A percentile compares a stretch with the other conserved stretches of the same genome.
Conservation (phyloP, 2,888 invertebrate genomes). For the Apamea sordens region DNA sequence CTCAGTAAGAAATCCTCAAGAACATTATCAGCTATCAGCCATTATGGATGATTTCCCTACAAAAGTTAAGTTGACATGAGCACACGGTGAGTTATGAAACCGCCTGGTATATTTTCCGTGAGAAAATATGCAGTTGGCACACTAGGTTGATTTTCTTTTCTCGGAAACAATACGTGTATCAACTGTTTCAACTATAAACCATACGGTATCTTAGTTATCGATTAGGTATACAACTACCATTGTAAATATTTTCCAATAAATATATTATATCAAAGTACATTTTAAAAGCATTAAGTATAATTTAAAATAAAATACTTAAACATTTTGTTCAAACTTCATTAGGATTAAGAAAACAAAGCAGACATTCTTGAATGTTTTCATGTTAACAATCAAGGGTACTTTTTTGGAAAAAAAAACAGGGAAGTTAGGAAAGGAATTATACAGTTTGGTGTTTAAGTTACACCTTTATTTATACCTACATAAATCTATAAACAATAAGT, state of each 20-base stretch:
- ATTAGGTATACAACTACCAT: conserved; percentile 30
- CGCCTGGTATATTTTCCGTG: conserved; percentile 26
- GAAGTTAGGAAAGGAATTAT: conserved; percentile 17
- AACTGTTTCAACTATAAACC: conserved; percentile 22
- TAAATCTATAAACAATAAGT: conserved; percentile 41
- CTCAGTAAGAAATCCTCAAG: background rate
- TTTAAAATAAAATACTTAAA: background rate
- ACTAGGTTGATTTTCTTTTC: conserved; percentile 20
- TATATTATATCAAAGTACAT: conserved; percentile 58
- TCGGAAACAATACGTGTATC: conserved; percentile 26
- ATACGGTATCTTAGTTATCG: conserved; percentile 28
- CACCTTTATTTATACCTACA: conserved; percentile 20
- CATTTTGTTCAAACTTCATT: background rate
- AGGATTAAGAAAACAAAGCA: background rate
- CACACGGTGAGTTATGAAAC: conserved; percentile 5
- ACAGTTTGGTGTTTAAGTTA: conserved; percentile 1
- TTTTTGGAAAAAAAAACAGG: background rate
- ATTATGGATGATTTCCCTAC: background rate
- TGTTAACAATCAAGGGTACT: no score
- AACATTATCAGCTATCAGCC: background rate
- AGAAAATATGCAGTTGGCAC: conserved; percentile 48
- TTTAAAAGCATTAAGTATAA: conserved; percentile 56
- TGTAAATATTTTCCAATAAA: conserved; percentile 62
- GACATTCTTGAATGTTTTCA: background rate
- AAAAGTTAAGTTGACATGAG: conserved; percentile 18